phyloP scores from a whole-genome alignment of 2,888 invertebrate species.

The Oligia latruncula region DNA sequence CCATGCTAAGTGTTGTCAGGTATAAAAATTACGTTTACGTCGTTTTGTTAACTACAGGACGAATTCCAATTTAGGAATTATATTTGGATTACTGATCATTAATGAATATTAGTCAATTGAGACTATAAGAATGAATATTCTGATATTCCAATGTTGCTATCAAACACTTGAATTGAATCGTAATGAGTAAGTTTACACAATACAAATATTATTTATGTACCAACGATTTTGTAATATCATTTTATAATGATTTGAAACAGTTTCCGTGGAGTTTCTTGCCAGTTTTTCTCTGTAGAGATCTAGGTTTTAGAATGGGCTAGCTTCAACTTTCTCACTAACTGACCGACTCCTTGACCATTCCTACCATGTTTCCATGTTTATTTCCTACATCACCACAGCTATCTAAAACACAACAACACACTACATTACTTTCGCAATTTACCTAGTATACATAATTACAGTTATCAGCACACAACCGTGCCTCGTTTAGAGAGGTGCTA shows the following conservation, averaged over 20 bases:
- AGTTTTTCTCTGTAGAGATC: background rate
- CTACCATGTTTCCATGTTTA: conserved; percentile 1
- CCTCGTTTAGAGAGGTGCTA: conserved; percentile 54
- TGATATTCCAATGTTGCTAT: background rate
- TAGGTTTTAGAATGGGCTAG: background rate
- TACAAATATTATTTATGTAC: too few species aligned
- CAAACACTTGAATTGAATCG: background rate
- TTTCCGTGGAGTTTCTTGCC: background rate
- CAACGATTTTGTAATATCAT: background rate
- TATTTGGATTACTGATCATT: background rate
- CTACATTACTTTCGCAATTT: conserved; percentile 33
- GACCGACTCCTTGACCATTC: background rate
- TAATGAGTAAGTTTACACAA: background rate
- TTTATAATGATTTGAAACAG: too few species aligned
- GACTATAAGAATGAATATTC: background rate
- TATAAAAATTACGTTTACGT: conserved; percentile 6
- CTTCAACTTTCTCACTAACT: background rate
- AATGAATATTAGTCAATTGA: conserved; percentile 15
- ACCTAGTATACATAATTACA: conserved; percentile 36
- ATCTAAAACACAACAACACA: background rate
- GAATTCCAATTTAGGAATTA: background rate
- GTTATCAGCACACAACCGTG: conserved; percentile 36
- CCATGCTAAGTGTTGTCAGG: conserved; percentile 34
- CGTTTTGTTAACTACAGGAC: conserved; percentile 17
- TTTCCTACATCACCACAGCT: conserved; percentile 1